Evolutionary conservation across 2,888 invertebrate species (phyloP).

Genomic region (Oscheius myriophilus): DNA sequence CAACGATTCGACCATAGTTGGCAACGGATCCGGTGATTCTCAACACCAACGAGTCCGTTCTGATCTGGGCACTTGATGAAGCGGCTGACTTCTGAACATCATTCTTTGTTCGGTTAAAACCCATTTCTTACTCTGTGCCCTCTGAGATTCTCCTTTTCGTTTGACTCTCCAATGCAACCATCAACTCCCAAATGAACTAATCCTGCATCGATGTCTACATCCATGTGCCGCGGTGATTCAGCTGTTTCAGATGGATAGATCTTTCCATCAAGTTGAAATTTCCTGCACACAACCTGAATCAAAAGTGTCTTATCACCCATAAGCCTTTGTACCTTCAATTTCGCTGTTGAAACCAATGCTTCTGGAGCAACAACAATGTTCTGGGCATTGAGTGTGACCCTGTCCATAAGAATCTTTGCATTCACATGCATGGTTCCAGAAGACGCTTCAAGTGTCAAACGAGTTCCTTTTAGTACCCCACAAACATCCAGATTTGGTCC

Average conservation of each 20-base stretch:
- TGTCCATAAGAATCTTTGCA: constrained; percentile 33
- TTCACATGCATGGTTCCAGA: constrained; percentile 57
- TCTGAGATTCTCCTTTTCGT: constrained; percentile 35
- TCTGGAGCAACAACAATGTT: constrained; percentile 54
- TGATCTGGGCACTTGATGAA: constrained; percentile 23
- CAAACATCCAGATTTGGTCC: constrained; percentile 56
- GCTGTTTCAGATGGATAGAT: constrained; percentile 41
- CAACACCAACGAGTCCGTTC: constrained; percentile 38
- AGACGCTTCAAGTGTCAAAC: constrained; percentile 52
- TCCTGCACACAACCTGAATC: constrained; percentile 41
- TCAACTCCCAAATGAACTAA: constrained; percentile 57
- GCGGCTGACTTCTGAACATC: too few species aligned
- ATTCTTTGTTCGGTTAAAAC: background rate
- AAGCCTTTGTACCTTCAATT: constrained; percentile 32
- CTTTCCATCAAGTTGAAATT: constrained; percentile 52
- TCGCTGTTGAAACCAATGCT: constrained; percentile 43
- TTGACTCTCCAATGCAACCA: constrained; percentile 49
- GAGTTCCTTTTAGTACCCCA: constrained; percentile 46
- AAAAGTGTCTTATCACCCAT: background rate
- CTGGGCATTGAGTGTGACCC: constrained; percentile 45
- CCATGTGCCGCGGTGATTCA: constrained; percentile 5
- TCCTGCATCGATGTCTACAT: constrained; percentile 29
- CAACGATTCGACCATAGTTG: constrained; percentile 53
- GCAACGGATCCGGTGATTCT: constrained; percentile 45
- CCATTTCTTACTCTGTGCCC: constrained; percentile 6